phyloP scores from a whole-genome alignment of 2,888 invertebrate genomes.

The Caenorhabditis afra region DNA sequence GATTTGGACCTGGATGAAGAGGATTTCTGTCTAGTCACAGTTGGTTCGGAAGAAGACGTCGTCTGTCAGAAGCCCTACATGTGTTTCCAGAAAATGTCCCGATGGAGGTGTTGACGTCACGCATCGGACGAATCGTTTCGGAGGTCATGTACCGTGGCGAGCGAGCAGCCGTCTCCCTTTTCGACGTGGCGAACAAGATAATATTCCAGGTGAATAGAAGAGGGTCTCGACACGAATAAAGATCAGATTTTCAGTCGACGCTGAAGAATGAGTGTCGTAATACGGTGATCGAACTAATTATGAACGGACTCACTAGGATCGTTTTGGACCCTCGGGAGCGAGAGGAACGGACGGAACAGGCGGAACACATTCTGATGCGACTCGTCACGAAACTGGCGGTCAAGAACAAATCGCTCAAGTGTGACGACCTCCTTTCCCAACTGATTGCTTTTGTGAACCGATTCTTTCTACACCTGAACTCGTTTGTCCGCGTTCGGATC shows the following conservation, averaged over 20 bases:
- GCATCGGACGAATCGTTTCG: slow-evolving; percentile 28
- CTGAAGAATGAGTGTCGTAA: slow-evolving; percentile 26
- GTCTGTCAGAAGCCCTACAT: background rate
- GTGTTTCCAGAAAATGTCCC: slow-evolving; percentile 39
- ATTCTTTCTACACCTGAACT: slow-evolving; percentile 29
- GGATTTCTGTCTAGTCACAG: slow-evolving; percentile 44
- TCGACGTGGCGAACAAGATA: slow-evolving; percentile 48
- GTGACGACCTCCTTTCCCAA: slow-evolving; percentile 33
- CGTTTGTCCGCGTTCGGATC: slow-evolving; percentile 18
- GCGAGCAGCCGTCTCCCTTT: slow-evolving; percentile 16
- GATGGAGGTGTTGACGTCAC: slow-evolving; percentile 21
- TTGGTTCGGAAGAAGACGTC: slow-evolving; percentile 13
- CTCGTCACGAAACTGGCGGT: slow-evolving; percentile 43
- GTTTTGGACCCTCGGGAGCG: slow-evolving; percentile 26
- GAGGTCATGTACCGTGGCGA: slow-evolving; percentile 33
- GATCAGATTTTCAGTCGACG: slow-evolving; percentile 30
- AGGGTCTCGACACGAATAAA: no score
- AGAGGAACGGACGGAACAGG: slow-evolving; percentile 18
- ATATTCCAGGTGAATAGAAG: slow-evolving; percentile 6
- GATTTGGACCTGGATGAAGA: slow-evolving; percentile 35
- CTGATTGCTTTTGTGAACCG: slow-evolving; percentile 35
- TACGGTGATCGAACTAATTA: slow-evolving; percentile 18
- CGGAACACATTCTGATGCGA: slow-evolving; percentile 20
- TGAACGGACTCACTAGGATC: slow-evolving; percentile 21
- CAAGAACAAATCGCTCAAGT: slow-evolving; percentile 38